phyloP scores from a whole-genome alignment of 1,140 invertebrate genomes.

The Formica selysi region DNA sequence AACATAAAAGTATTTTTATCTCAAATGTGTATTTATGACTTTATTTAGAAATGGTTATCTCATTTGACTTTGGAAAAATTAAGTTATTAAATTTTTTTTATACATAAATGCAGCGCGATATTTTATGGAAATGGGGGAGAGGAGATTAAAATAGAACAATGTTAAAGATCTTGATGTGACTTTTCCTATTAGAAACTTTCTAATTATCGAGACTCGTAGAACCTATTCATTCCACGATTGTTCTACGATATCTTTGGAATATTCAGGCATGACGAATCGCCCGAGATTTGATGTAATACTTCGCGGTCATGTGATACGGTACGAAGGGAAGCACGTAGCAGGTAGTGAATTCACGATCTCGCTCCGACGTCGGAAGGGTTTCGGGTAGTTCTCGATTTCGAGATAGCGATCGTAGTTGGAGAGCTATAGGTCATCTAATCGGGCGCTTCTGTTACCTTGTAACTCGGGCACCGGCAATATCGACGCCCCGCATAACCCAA shows the following conservation, averaged over 20 bases:
- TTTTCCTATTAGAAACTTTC: neutral
- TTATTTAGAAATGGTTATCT: neutral
- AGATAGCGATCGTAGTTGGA: slow-evolving; percentile 47
- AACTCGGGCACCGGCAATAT: slow-evolving; percentile 62
- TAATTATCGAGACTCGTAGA: neutral
- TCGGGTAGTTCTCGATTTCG: slow-evolving; percentile 48
- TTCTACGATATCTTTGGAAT: slow-evolving; percentile 14
- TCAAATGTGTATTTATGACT: neutral
- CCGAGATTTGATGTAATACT: slow-evolving; percentile 39
- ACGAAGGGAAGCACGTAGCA: slow-evolving; percentile 24
- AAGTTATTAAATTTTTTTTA: neutral
- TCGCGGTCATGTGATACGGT: neutral
- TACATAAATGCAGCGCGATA: neutral
- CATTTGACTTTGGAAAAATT: neutral
- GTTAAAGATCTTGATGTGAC: neutral
- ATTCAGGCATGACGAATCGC: neutral
- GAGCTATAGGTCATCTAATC: slow-evolving; percentile 46
- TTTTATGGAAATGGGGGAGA: no score
- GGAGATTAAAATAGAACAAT: neutral
- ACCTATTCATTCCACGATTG: no score
- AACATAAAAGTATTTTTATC: neutral
- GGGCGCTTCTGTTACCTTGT: slow-evolving; percentile 13
- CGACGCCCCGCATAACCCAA: neutral
- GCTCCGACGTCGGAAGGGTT: neutral
- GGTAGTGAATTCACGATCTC: slow-evolving; percentile 30